Evolutionary conservation across 2,888 invertebrate genomes (phyloP).

Genomic region (Anorthoa munda): DNA sequence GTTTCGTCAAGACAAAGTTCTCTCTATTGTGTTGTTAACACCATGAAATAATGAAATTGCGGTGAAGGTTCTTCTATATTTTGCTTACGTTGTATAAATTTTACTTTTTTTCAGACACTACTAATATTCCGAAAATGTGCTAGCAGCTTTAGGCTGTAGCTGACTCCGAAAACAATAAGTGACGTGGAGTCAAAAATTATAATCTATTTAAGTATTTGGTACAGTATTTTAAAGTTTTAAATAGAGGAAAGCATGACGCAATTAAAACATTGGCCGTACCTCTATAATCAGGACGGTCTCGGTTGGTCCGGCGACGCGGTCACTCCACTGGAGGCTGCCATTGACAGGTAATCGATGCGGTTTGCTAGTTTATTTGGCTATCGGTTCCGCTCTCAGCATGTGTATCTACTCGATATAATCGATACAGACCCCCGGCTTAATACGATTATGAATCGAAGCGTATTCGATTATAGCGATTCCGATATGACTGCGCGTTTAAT

Average conservation of each 20-base stretch:
- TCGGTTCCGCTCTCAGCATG: conserved; percentile 86
- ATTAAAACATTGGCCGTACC: conserved; percentile 50
- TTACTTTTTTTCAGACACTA: conserved; percentile 7
- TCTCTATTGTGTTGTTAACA: conserved; percentile 77
- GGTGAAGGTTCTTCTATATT: conserved; percentile 63
- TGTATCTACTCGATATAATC: conserved; percentile 88
- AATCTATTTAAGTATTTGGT: neutral
- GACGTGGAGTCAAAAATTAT: neutral
- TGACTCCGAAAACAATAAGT: neutral
- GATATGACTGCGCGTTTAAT: conserved; percentile 72
- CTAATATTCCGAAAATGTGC: conserved; percentile 9
- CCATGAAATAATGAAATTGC: conserved; percentile 73
- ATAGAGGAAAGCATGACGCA: conserved; percentile 30
- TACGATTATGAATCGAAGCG: conserved; percentile 83
- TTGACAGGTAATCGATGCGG: conserved; percentile 90
- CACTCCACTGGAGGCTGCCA: conserved; percentile 83
- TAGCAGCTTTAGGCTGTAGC: neutral
- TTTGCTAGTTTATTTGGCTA: conserved; percentile 90
- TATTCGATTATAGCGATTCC: conserved; percentile 78
- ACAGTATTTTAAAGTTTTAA: neutral
- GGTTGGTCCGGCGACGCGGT: conserved; percentile 80
- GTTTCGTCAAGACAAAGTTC: conserved; percentile 83
- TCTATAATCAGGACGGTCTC: conserved; percentile 71
- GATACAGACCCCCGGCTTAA: conserved; percentile 78
- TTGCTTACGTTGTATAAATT: conserved; percentile 48